Evolutionary conservation across 1,140 invertebrate genomes (phyloP), one percentile per base, ranked within the genome.

Genomic region (Eumeta japonica): DNA sequence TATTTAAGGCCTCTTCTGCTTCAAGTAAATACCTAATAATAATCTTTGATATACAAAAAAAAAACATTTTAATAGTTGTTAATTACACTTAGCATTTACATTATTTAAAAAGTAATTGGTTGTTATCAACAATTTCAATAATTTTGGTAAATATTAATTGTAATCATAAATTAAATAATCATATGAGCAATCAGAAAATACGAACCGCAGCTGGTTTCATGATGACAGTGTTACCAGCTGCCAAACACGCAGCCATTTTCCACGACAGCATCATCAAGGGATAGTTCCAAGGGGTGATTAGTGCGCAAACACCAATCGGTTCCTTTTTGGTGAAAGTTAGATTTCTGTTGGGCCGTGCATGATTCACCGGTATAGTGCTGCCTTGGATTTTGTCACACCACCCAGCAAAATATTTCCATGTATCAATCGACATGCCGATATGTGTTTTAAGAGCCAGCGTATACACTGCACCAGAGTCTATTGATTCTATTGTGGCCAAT

Each of bases 281-380:
- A 62, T 97, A 99, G 62, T 98, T 98, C 96, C 95, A 98, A 0
- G 95, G 95, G 3, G 95, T 97, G 13, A 98, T 88, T 27, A 97
- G 79, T 0, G 89, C 96, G 68, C 92, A 95, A 9, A 99, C 94
- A 0, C 86, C 84, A 40, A 97, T 88, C 0, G 94, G 92, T 66
- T 97, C 94, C 48, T 87, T 86, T 55, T 85, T 86, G 0, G 94
- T 97, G 36, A 92, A 85, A 1, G 89, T 87, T 0, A 97, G 72
- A 64, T 94, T 94, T 28, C 62, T 83, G 59, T 94, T 97, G 1
- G 94, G 94, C 37, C 94, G 75, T 0, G 94, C 92, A 30, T 88
- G 88, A 43, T 76, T 88, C 53, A 88, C 91, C 29, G 94, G 94
- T 41, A 98, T 91, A 0, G 91, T 94, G 39, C 86, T 81, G 0